Conservation (phyloP, 2,113 vertebrate genomes). For the Zosterops japonicus region DNA sequence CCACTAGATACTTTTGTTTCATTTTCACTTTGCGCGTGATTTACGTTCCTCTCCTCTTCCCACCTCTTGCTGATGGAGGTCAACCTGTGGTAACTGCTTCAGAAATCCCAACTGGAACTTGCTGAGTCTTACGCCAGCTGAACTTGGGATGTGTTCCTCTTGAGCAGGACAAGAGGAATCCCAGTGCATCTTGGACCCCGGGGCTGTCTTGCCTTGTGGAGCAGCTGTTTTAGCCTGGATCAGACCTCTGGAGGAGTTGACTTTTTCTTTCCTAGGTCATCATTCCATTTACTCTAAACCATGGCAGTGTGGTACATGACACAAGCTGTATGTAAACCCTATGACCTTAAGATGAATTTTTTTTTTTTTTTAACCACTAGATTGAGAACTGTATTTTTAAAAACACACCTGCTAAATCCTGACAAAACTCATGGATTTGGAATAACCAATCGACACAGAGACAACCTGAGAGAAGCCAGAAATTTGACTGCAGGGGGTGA, state of each 20-base stretch:
- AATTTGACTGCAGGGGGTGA: neutral
- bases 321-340: slow-evolving; percentile 8
- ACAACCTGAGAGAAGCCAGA: neutral
- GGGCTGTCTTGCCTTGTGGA: neutral
- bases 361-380: slow-evolving; percentile 76
- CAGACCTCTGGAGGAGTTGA: slow-evolving; percentile 20
- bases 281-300: slow-evolving; percentile 64
- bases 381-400: slow-evolving; percentile 24
- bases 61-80: neutral
- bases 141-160: neutral
- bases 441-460: neutral
- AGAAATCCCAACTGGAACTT: neutral
- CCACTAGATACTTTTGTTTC: slow-evolving; percentile 72
- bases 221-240: neutral
- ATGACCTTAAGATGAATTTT: slow-evolving; percentile 15
- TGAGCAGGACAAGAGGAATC: neutral
- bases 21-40: neutral
- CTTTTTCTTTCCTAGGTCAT: slow-evolving; percentile 38
- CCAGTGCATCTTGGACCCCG: neutral
- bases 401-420: neutral
- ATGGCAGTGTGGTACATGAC: slow-evolving; percentile 51
- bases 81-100: slow-evolving; percentile 53
- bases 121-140: neutral
- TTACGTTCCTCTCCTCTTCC: neutral
- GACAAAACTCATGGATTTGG: neutral